phyloP scores from a whole-genome alignment of 2,797 vertebrate genomes.

The Cygnus olor region DNA sequence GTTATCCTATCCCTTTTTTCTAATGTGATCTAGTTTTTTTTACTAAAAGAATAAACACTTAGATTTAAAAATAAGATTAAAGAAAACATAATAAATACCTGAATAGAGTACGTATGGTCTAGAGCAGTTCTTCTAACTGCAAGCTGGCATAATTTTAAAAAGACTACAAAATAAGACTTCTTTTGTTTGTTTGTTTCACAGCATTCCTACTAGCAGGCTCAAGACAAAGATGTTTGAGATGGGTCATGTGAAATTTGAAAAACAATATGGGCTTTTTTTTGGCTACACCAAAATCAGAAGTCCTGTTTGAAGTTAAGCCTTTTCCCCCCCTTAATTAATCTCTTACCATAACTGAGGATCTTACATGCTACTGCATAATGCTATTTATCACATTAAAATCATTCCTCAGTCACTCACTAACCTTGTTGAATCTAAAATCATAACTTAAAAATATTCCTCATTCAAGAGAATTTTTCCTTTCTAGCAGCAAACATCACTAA shows the following conservation, averaged over 20 bases:
- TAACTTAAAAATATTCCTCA: not conserved
- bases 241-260: not conserved
- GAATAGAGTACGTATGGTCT: not conserved
- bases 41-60: not conserved
- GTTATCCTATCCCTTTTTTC: not conserved
- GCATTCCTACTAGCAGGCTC: not conserved
- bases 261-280: not conserved
- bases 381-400: not conserved
- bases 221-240: not conserved
- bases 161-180: not conserved
- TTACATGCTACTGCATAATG: not conserved
- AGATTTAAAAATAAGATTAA: not conserved
- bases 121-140: not conserved
- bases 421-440: not conserved
- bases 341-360: not conserved
- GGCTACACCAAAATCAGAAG: not conserved
- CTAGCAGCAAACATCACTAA: not conserved
- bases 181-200: not conserved
- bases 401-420: not conserved
- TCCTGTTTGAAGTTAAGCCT: not conserved
- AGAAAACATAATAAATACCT: not conserved
- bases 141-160: not conserved
- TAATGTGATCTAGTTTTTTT: not conserved
- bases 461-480: not conserved
- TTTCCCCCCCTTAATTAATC: not conserved